Conservation (phyloP, 2,888 invertebrate genomes). For the Hyppa rectilinea region DNA sequence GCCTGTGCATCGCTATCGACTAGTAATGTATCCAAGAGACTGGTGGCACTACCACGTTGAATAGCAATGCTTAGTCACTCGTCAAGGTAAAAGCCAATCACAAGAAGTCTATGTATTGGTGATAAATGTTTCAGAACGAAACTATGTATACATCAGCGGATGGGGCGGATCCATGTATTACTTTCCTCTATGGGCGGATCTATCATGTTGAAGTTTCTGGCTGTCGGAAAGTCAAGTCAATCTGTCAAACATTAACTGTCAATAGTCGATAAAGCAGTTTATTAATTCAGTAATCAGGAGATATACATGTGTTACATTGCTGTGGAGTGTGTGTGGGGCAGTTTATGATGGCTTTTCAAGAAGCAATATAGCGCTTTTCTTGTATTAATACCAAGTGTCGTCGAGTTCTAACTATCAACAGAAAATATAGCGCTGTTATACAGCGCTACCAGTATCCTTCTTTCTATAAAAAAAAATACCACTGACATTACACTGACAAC, state of each 20-base stretch:
- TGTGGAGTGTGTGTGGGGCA: no score
- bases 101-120: no score
- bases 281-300: no score
- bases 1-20: no score
- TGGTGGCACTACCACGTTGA: no score
- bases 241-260: neutral
- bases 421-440: constrained; percentile 11
- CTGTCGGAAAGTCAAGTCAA: constrained; percentile 1
- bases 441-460: constrained; percentile 24
- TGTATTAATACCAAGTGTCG: neutral
- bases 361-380: constrained; percentile 9
- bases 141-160: neutral
- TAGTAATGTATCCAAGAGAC: no score
- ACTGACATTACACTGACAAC: constrained; percentile 1
- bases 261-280: constrained; percentile 46
- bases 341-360: neutral
- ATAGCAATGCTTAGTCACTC: no score
- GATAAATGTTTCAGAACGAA: constrained; percentile 11
- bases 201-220: neutral
- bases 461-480: constrained; percentile 15
- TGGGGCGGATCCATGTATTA: no score
- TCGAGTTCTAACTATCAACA: neutral
- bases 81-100: no score
- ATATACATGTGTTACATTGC: no score
- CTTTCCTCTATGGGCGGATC: no score